Percentiles rank a stretch among this genome's conserved stretches.
These are phyloP conservation scores for Pungitius pungitius DNA, from an alignment of 2,113 vertebrate genomes.

Conservation along the genomic window DNA sequence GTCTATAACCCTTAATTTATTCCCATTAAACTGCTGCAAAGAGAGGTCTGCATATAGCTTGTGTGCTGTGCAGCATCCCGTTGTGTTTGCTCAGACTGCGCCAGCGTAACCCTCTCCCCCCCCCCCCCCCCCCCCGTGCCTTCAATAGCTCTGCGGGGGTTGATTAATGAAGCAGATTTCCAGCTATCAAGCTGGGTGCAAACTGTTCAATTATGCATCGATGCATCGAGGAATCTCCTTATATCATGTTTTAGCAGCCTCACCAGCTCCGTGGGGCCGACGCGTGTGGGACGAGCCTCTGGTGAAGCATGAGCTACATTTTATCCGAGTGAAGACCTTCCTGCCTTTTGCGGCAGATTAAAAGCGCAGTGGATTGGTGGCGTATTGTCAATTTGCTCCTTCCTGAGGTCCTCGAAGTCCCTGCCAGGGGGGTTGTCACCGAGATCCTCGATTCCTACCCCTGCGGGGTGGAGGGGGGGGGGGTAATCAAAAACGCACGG, in stretches of 20 bases:
- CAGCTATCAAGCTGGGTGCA: constrained; percentile 75
- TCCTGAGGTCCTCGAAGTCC: constrained; percentile 33
- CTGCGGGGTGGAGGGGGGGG: no score
- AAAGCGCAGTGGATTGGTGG: constrained; percentile 63
- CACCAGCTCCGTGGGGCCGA: constrained; percentile 4
- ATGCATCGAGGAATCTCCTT: constrained; percentile 76
- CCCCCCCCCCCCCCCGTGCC: constrained; percentile 56
- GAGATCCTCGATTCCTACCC: constrained; percentile 49
- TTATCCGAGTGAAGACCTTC: constrained; percentile 61
- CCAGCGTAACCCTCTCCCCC: constrained; percentile 62
- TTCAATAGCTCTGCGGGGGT: constrained; percentile 69
- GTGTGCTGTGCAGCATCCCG: constrained; percentile 34
- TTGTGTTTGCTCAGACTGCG: constrained; percentile 51
- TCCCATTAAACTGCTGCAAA: constrained; percentile 11
- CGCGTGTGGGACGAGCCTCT: constrained; percentile 22
- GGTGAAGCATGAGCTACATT: constrained; percentile 45
- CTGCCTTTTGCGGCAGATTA: constrained; percentile 60
- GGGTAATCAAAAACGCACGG: constrained; percentile 70
- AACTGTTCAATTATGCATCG: constrained; percentile 81
- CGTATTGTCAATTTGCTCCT: constrained; percentile 53
- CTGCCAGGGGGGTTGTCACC: constrained; percentile 35
- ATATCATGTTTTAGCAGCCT: constrained; percentile 73
- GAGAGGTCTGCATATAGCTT: constrained; percentile 13
- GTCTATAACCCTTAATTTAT: constrained; percentile 22
- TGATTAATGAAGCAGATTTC: constrained; percentile 77